A percentile compares a stretch with the other conserved stretches of the same genome.
Evolutionary conservation across 2,888 invertebrate species (phyloP).

Genomic region (Athetis lepigone): DNA sequence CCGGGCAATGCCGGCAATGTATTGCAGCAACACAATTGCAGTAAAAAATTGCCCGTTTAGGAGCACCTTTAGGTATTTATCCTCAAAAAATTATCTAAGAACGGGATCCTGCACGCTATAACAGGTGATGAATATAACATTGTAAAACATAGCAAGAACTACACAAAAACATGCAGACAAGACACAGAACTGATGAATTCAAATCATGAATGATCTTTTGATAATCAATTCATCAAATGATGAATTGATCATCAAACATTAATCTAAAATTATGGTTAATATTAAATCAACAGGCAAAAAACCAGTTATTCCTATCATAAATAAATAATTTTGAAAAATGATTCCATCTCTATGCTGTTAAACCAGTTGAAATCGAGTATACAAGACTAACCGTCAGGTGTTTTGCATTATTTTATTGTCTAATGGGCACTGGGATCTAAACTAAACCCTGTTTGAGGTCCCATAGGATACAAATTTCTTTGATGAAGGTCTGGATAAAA

Average conservation of each 20-base stretch:
- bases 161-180: too few relatives aligned
- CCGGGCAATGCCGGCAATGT: too few relatives aligned
- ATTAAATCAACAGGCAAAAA: conserved; percentile 10
- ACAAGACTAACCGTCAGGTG: conserved; percentile 56
- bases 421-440: background rate
- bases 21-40: too few relatives aligned
- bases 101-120: too few relatives aligned
- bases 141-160: too few relatives aligned
- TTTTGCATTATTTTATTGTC: conserved; percentile 66
- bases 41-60: too few relatives aligned
- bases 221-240: too few relatives aligned
- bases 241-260: conserved; percentile 5
- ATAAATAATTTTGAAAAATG: conserved; percentile 49
- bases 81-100: too few relatives aligned
- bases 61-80: too few relatives aligned
- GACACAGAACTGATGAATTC: too few relatives aligned
- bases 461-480: background rate
- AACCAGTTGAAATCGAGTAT: conserved; percentile 61
- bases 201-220: too few relatives aligned
- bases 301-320: conserved; percentile 15
- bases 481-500: conserved; percentile 16
- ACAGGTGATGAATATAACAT: too few relatives aligned
- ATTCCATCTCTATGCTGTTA: conserved; percentile 38
- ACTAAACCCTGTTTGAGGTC: background rate
- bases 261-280: conserved; percentile 2